Conservation (phyloP, 2,888 invertebrate species). For the Phyllotreta cruciferae region DNA sequence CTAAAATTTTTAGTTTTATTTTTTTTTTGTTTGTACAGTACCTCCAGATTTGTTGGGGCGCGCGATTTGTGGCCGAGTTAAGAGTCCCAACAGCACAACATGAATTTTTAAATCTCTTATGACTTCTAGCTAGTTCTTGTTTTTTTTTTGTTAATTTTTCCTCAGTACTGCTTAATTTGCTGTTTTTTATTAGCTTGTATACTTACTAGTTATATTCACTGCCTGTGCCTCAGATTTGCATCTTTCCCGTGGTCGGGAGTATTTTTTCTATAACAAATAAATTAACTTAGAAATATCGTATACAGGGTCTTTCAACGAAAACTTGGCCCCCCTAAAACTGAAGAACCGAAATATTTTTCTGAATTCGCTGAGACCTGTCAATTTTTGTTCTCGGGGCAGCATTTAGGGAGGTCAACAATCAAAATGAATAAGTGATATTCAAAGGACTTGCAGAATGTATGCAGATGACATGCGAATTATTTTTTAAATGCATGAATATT, state of each 20-base stretch:
- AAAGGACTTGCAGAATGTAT: too few relatives aligned
- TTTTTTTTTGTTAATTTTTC: conserved; percentile 23
- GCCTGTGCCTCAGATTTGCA: conserved; percentile 61
- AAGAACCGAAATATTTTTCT: too few relatives aligned
- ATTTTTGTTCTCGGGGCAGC: too few relatives aligned
- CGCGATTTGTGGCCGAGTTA: conserved; percentile 36
- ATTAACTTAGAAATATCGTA: too few relatives aligned
- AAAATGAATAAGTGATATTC: too few relatives aligned
- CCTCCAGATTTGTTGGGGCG: conserved; percentile 40
- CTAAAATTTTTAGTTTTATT: conserved; percentile 36
- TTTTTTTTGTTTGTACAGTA: conserved; percentile 45
- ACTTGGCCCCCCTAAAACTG: too few relatives aligned
- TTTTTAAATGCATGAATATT: too few relatives aligned
- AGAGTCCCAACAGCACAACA: conserved; percentile 36
- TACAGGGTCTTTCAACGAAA: too few relatives aligned
- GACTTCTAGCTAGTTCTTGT: conserved; percentile 35
- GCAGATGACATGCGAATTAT: too few relatives aligned
- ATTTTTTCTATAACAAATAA: conserved; percentile 58
- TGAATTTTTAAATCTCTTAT: conserved; percentile 36
- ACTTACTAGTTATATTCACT: conserved; percentile 51
- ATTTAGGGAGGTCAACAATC: too few relatives aligned
- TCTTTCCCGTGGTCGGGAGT: conserved; percentile 62
- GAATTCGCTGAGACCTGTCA: background rate
- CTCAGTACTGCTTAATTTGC: conserved; percentile 35
- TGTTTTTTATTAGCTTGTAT: conserved; percentile 11